Conservation (phyloP, 2,888 invertebrate genomes). For the Osedax fenrisi region DNA sequence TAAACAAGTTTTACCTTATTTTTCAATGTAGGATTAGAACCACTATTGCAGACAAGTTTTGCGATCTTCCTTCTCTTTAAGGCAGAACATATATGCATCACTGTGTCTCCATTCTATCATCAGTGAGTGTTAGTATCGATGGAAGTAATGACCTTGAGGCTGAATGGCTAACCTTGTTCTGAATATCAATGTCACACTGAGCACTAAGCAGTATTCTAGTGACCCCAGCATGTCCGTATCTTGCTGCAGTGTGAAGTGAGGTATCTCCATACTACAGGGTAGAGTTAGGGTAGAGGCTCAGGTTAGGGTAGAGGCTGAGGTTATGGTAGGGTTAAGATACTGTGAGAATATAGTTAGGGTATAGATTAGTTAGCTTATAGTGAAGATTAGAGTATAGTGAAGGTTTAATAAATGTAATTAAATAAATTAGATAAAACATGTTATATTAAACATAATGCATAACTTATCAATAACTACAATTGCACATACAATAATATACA, state of each 20-base stretch:
- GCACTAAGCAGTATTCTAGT: slow-evolving; percentile 84
- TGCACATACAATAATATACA: slow-evolving; percentile 40
- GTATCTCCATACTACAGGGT: slow-evolving; percentile 74
- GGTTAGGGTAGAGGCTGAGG: not conserved
- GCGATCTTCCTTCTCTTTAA: slow-evolving; percentile 83
- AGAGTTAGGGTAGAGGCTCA: not conserved
- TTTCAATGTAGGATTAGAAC: slow-evolving; percentile 61
- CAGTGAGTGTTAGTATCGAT: no score
- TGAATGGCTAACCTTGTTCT: slow-evolving; percentile 59
- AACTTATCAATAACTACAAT: not conserved
- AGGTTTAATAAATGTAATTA: not conserved
- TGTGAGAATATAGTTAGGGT: no score
- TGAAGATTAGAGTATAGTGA: no score
- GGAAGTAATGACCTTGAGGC: no score
- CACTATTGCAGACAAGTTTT: slow-evolving; percentile 73
- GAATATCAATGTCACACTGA: slow-evolving; percentile 69
- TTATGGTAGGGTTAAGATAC: not conserved
- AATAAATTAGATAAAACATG: not conserved
- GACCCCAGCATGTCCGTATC: slow-evolving; percentile 90
- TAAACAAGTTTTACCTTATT: slow-evolving; percentile 57
- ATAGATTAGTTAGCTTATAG: no score
- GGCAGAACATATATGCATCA: slow-evolving; percentile 81
- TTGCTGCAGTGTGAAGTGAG: slow-evolving; percentile 79
- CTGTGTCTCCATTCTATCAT: slow-evolving; percentile 72
- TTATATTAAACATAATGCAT: not conserved